phyloP scores from a whole-genome alignment of 37 sponge, comb jelly and placozoan genomes.

The Aplysina aerophoba region DNA sequence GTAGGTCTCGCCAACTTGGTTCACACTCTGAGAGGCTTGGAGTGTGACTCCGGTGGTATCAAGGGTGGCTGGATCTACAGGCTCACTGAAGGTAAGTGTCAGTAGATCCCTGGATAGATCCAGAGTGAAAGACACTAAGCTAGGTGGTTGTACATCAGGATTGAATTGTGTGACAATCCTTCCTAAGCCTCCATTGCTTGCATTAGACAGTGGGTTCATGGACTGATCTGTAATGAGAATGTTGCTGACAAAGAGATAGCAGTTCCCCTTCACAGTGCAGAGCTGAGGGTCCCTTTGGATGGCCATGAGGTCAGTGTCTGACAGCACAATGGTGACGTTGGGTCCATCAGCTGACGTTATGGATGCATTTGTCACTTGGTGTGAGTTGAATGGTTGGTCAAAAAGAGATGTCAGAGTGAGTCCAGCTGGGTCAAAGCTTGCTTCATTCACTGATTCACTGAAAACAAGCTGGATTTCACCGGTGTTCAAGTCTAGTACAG shows the following conservation, averaged over 20 bases:
- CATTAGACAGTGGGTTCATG: slow-evolving; percentile 49
- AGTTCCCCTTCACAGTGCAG: slow-evolving; percentile 75
- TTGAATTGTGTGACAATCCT: slow-evolving; percentile 65
- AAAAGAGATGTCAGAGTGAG: slow-evolving; percentile 79
- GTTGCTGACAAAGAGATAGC: slow-evolving; percentile 61
- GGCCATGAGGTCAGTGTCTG: slow-evolving; percentile 57
- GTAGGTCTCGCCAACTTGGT: slow-evolving; percentile 25
- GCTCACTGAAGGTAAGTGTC: slow-evolving; percentile 79
- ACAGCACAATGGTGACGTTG: slow-evolving; percentile 47
- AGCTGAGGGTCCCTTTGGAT: slow-evolving; percentile 62
- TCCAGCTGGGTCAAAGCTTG: slow-evolving; percentile 61
- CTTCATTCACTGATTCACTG: slow-evolving; percentile 70
- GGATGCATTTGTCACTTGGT: slow-evolving; percentile 7
- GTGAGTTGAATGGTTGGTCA: slow-evolving; percentile 54
- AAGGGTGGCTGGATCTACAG: slow-evolving; percentile 71
- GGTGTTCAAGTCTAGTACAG: slow-evolving; percentile 69
- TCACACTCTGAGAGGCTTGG: slow-evolving; percentile 64
- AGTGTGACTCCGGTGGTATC: slow-evolving; percentile 74
- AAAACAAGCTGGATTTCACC: slow-evolving; percentile 68
- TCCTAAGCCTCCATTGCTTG: slow-evolving; percentile 71
- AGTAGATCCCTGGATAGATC: slow-evolving; percentile 62
- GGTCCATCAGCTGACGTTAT: slow-evolving; percentile 20
- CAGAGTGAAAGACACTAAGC: slow-evolving; percentile 56
- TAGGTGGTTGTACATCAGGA: slow-evolving; percentile 67
- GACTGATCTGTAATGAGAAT: slow-evolving; percentile 56